Evolutionary conservation across 2,113 vertebrate species (phyloP).

Genomic region (Gymnobelideus leadbeateri): DNA sequence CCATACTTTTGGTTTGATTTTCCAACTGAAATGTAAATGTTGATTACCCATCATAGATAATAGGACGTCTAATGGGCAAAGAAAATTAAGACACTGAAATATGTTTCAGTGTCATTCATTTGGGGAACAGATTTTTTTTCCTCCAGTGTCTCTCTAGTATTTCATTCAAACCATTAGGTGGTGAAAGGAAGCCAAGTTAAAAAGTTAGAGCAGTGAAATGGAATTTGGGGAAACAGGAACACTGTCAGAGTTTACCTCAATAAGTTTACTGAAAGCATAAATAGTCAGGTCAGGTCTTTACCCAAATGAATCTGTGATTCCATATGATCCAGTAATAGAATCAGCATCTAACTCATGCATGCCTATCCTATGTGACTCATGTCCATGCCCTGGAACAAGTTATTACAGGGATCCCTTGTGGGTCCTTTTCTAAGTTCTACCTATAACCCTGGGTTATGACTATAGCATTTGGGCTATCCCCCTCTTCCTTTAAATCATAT

Average conservation of each 20-base stretch:
- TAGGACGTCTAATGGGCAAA: background rate
- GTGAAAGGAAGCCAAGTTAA: background rate
- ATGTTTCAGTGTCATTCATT: background rate
- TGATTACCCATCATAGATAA: background rate
- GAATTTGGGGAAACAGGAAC: background rate
- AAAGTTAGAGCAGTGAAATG: background rate
- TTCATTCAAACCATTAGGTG: slow-evolving; percentile 8
- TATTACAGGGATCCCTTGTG: background rate
- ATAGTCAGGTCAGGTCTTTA: background rate
- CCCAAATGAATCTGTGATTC: background rate
- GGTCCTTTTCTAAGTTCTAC: background rate
- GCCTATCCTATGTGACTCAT: background rate
- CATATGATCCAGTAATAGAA: background rate
- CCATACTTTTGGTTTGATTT: background rate
- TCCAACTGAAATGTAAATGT: background rate
- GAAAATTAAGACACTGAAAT: background rate
- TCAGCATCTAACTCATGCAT: background rate
- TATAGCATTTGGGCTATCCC: background rate
- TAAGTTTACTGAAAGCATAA: background rate
- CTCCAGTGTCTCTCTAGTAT: background rate
- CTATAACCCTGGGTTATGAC: background rate
- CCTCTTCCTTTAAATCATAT: background rate
- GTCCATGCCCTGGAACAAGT: background rate
- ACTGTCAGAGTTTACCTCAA: background rate
- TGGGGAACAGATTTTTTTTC: slow-evolving; percentile 6